phyloP scores from a whole-genome alignment of 1,140 invertebrate species.

The Lithobius niger region DNA sequence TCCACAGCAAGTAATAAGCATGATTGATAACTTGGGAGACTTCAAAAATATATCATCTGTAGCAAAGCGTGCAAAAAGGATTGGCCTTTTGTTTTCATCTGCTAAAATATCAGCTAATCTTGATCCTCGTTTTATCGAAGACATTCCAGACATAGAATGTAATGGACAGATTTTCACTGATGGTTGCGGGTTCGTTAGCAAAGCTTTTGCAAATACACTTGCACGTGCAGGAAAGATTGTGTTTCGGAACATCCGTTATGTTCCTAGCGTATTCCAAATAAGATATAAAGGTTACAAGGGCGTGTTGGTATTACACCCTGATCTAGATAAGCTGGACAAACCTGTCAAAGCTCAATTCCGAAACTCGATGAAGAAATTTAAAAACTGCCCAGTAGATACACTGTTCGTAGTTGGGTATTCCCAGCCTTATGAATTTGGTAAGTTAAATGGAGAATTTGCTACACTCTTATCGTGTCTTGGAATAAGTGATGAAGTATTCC shows the following conservation, averaged over 20 bases:
- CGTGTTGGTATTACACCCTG: background rate
- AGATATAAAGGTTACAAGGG: background rate
- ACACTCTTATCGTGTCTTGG: background rate
- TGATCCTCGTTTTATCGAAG: background rate
- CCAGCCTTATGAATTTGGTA: background rate
- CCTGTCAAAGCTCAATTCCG: background rate
- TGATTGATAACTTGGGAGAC: too few relatives aligned
- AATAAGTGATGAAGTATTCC: background rate
- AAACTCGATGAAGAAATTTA: background rate
- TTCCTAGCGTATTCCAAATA: background rate
- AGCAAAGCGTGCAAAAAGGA: background rate
- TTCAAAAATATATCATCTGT: background rate
- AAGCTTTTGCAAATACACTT: background rate
- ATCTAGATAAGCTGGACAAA: background rate
- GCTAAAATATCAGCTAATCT: background rate
- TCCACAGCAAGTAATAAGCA: too few relatives aligned
- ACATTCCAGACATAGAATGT: background rate
- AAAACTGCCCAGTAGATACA: background rate
- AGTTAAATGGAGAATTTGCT: background rate
- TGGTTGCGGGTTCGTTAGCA: background rate
- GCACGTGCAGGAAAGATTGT: background rate
- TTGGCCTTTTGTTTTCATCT: background rate
- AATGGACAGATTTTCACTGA: background rate
- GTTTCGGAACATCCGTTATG: background rate
- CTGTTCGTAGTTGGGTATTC: background rate